Base-by-base conservation (phyloP, 2,888 invertebrate genomes). In the Synergus umbraculus region DNA sequence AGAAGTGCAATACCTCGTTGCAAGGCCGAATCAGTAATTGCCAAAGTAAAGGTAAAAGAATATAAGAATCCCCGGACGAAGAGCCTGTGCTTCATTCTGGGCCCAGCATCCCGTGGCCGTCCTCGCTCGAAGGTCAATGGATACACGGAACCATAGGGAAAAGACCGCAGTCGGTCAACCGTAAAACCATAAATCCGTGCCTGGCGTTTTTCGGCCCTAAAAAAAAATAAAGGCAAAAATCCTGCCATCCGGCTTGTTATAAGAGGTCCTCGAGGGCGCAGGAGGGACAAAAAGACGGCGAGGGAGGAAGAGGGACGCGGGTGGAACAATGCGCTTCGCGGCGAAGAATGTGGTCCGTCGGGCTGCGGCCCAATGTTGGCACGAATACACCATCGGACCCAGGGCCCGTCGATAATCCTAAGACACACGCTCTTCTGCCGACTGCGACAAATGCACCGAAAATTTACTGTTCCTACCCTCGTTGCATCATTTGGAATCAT, bases 271-370 rank as follows among this genome's bases (percentile, higher is more conserved):
- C 64, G 54, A 44, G 65, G 64, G 43, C 58, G 22, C 77, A 81
- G 81, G 78, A 84, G 81, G 83, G 80, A 78, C 79, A 83, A 80
- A 82, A 83, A 83, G 80, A 79, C 64, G 76, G 77, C 63, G 77
- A 85, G 85, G 82, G 79, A 82, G 81, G 81, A 83, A 78, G 78
- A 79, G 81, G 86, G 87, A 87, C 77, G 84, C 49, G 79, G 77
- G 82, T 87, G 88, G 90, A 92, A 92, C 92, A 92, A 92, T 92
- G 92, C 91, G 91, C 90, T 89, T 91, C 89, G 90, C 87, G 88
- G 88, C 89, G 88, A 91, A 92, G 92, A 92, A 92, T 92, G 92
- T 89, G 89, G 92, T 91, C 91, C 91, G 92, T 91, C 91, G 91
- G 91, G 89, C 88, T 82, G 86, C 87, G 76, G 73, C 81, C 78